Base-by-base conservation (phyloP, 2,888 invertebrate species). In the Apoderus coryli region DNA sequence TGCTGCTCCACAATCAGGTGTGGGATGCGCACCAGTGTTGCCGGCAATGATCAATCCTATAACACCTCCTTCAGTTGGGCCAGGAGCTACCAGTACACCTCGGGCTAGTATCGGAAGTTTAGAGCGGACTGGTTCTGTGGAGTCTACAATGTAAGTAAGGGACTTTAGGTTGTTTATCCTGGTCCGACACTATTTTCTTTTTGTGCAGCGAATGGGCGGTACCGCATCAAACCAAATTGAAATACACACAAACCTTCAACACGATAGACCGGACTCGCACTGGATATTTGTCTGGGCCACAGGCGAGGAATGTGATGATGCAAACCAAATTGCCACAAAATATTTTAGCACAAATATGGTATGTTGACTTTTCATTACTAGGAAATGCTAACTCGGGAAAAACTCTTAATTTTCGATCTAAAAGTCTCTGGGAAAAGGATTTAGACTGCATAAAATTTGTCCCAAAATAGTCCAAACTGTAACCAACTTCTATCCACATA, bases 161-260 rank as follows among this genome's bases (percentile, higher is more conserved):
- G 24, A 15, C 19, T 19, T 7, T 7, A 19, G 19, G n/a, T 19
- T 19, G 6, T 19, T n/a, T 19, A n/a, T 7, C 19, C 7, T 6
- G 6, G 19, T 19, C 7, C 19, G 19, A 7, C 19, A 19, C 19
- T 19, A 29, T 15, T 27, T 27, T 3, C 4, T 12, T 25, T 12
- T 12, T 10, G 13, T 25, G 5, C n/a, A 4, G 10, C 0, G 90
- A 90, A 46, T 93, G 95, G 92, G 76, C 80, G 0, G 77, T 95
- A 31, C 81, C 82, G 15, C 82, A 82, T 46, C 71, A 71, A 41
- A 75, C 75, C 11, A 81, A 81, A 57, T 63, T 85, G 35, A 92
- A 90, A 54, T 93, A 88, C 55, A 92, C 90, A 1, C 93, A 93
- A 57, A 65, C 90, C 26, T 95, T 93, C 60, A 93, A 95, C 63